Conservation (phyloP, 2,113 vertebrate genomes). For the Rhynchomys soricoides region DNA sequence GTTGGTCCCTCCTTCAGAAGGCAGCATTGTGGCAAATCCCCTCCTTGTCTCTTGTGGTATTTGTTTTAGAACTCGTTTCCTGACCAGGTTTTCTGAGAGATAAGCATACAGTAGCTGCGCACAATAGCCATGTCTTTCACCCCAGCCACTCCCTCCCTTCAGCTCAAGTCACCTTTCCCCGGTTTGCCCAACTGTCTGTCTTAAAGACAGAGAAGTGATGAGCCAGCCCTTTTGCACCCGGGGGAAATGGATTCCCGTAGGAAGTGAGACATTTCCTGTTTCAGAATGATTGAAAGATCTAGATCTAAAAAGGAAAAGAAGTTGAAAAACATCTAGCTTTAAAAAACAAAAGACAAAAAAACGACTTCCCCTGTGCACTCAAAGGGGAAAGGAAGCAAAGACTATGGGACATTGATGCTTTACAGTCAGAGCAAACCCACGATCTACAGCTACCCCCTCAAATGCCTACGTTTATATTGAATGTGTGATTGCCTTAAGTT, state of each 20-base stretch:
- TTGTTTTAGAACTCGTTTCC: neutral
- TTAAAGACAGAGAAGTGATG: constrained; percentile 7
- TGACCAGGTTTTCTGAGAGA: neutral
- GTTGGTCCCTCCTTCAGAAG: neutral
- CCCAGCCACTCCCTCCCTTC: neutral
- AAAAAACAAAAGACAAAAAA: no score
- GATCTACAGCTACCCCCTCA: neutral
- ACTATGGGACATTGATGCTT: fast-evolving
- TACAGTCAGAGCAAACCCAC: fast-evolving
- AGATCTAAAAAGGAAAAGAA: neutral
- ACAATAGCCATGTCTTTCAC: neutral
- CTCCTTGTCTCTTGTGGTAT: neutral
- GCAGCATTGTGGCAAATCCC: neutral
- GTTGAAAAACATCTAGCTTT: neutral
- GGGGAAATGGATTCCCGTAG: constrained; percentile 8
- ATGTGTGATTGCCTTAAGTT: neutral
- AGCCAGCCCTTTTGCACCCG: neutral
- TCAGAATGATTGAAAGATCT: constrained; percentile 19
- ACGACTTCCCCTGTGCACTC: neutral
- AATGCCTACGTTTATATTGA: neutral
- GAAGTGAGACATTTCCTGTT: constrained; percentile 33
- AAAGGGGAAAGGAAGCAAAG: neutral
- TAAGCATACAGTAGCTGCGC: neutral
- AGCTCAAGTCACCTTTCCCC: neutral
- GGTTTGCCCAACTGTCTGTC: neutral